phyloP scores from a whole-genome alignment of 2,113 vertebrate genomes.

The Atrichornis clamosus region DNA sequence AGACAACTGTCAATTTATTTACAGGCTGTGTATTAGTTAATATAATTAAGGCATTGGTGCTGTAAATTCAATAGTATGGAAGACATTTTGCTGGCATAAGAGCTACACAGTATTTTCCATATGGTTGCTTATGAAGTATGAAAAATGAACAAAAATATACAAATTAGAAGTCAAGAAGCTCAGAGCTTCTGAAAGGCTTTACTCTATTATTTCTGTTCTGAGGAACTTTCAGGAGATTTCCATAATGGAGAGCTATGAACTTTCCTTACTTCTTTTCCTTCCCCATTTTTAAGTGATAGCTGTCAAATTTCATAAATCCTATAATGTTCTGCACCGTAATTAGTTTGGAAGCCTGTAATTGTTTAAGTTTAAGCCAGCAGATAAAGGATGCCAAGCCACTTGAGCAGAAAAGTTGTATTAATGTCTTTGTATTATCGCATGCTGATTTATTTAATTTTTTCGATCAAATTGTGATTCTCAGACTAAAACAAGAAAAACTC shows the following conservation, averaged over 20 bases:
- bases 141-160: slow-evolving; percentile 36
- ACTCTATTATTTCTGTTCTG: slow-evolving; percentile 29
- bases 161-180: slow-evolving; percentile 5
- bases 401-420: slow-evolving; percentile 73
- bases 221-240: slow-evolving; percentile 53
- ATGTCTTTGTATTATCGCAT: slow-evolving; percentile 66
- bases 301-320: slow-evolving; percentile 73
- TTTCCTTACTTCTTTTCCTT: slow-evolving; percentile 50
- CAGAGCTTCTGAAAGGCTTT: neutral
- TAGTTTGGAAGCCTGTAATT: slow-evolving; percentile 73
- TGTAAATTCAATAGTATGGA: slow-evolving; percentile 38
- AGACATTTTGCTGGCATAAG: slow-evolving; percentile 50
- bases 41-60: slow-evolving; percentile 52
- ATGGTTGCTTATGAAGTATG: neutral
- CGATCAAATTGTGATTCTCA: slow-evolving; percentile 64
- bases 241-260: slow-evolving; percentile 60
- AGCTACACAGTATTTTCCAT: neutral
- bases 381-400: slow-evolving; percentile 71
- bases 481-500: slow-evolving; percentile 35
- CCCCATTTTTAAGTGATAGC: slow-evolving; percentile 50
- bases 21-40: slow-evolving; percentile 25
- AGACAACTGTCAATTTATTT: slow-evolving; percentile 49
- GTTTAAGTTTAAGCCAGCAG: slow-evolving; percentile 71
- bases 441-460: slow-evolving; percentile 75
- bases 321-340: slow-evolving; percentile 67